Conservation (phyloP, 2,888 invertebrate genomes). For the Lasioglossum zephyrum region DNA sequence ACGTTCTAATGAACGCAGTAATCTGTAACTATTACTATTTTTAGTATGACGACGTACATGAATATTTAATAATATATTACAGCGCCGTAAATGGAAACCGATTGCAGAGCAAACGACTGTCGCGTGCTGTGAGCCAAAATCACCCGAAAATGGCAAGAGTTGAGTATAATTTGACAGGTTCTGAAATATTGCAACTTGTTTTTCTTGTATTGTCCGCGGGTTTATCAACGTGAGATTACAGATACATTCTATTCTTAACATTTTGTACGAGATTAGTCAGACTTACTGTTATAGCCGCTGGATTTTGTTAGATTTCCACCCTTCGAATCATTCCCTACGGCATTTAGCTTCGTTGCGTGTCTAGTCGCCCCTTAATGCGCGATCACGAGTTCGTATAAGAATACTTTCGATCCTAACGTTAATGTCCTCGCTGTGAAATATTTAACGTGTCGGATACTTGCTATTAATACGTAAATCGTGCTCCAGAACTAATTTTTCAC, state of each 20-base stretch:
- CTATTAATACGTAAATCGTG: background rate
- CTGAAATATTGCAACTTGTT: background rate
- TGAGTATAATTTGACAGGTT: background rate
- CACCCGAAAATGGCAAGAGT: background rate
- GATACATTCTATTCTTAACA: background rate
- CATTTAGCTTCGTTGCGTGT: conserved; percentile 27
- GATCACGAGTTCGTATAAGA: conserved; percentile 39
- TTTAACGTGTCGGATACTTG: background rate
- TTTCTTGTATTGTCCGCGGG: background rate
- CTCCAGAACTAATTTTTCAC: background rate
- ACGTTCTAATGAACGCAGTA: background rate
- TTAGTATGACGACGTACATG: background rate
- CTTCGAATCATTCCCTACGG: conserved; percentile 30
- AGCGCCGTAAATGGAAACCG: background rate
- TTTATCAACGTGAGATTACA: background rate
- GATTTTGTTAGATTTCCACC: conserved; percentile 8
- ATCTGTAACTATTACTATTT: background rate
- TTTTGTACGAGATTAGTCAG: background rate
- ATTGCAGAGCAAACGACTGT: background rate
- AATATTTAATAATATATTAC: background rate
- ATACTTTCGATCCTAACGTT: conserved; percentile 10
- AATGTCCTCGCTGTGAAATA: conserved; percentile 25
- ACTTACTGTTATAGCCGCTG: background rate
- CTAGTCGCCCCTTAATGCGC: conserved; percentile 41
- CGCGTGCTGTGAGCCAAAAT: background rate